Conservation (phyloP, 1,140 invertebrate species). For the Cotesia chilonis region DNA sequence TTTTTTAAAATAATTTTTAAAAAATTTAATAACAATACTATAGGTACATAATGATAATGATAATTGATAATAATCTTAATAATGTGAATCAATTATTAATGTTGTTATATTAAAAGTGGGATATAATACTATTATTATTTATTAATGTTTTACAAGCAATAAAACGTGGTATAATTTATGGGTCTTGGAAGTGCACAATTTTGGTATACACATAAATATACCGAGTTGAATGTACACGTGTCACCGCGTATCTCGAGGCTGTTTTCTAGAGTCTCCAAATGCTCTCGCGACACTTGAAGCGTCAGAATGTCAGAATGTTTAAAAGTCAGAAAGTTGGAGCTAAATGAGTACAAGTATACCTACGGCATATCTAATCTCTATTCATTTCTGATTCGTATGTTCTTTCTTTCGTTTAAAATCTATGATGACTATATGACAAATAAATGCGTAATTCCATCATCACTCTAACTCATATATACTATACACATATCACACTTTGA, state of each 20-base stretch:
- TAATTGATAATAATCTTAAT: too few species aligned
- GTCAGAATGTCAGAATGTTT: background rate
- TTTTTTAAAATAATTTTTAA: too few species aligned
- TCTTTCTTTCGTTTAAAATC: constrained; percentile 33
- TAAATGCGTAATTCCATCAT: constrained; percentile 59
- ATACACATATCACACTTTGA: constrained; percentile 30
- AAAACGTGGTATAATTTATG: constrained; percentile 45
- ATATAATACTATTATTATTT: background rate
- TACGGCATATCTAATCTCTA: background rate
- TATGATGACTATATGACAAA: constrained; percentile 42
- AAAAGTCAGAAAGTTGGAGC: too few species aligned
- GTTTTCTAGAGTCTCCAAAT: constrained; percentile 52
- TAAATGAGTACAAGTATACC: too few species aligned
- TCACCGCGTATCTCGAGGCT: constrained; percentile 56
- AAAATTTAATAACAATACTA: too few species aligned
- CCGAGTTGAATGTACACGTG: constrained; percentile 61
- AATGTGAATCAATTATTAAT: too few species aligned
- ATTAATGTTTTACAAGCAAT: constrained; percentile 19
- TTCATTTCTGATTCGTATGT: constrained; percentile 40
- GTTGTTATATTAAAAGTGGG: too few species aligned
- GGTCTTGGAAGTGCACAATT: constrained; percentile 15
- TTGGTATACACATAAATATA: constrained; percentile 45
- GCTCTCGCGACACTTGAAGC: constrained; percentile 41
- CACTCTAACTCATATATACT: constrained; percentile 31
- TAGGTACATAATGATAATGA: too few species aligned